A percentile compares a stretch with the other conserved stretches of the same genome.
phyloP scores from a whole-genome alignment of 2,888 invertebrate genomes.

The Luperina testacea region DNA sequence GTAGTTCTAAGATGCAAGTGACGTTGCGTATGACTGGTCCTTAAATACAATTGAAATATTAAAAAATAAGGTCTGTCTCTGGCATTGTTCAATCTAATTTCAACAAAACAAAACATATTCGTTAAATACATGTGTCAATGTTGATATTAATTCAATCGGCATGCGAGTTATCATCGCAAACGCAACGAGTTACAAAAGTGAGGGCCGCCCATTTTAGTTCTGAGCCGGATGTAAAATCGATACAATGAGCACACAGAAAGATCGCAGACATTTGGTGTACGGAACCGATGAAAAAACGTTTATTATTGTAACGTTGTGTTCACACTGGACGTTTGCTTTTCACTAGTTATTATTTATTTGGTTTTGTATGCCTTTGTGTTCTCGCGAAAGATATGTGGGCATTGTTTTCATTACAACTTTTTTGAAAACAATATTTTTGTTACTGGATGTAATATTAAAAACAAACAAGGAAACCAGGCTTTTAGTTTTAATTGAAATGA shows the following conservation, averaged over 20 bases:
- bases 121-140: conserved; percentile 25
- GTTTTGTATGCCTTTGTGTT: conserved; percentile 47
- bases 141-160: conserved; percentile 18
- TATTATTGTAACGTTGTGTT: conserved; percentile 68
- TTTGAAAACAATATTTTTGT: background rate
- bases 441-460: background rate
- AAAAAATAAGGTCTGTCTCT: background rate
- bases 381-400: conserved; percentile 22
- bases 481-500: too few relatives aligned
- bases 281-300: conserved; percentile 70
- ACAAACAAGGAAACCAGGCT: background rate
- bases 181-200: conserved; percentile 67
- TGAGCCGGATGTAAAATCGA: conserved; percentile 86
- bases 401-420: background rate
- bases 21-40: background rate
- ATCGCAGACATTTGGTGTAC: conserved; percentile 79
- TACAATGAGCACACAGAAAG: conserved; percentile 83
- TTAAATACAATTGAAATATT: too few relatives aligned
- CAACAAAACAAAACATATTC: background rate
- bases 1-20: background rate
- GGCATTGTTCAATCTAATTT: background rate
- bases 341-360: conserved; percentile 53
- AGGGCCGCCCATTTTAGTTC: conserved; percentile 80
- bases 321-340: conserved; percentile 52
- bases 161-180: conserved; percentile 59